Base-by-base conservation (phyloP, 2,888 invertebrate genomes). In the Chymomyza amoena region DNA sequence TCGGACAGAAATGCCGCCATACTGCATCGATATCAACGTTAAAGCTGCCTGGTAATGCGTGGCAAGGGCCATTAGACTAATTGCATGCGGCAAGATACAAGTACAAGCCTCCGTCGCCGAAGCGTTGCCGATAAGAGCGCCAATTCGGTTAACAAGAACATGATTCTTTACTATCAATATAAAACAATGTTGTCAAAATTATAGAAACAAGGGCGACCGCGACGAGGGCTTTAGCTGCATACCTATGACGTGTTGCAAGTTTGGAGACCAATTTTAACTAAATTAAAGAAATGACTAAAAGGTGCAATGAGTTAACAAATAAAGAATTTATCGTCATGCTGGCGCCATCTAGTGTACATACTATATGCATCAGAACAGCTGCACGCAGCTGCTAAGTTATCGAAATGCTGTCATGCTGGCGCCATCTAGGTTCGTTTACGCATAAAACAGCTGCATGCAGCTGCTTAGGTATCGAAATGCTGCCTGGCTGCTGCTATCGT, bases 81-180 rank as follows among this genome's bases (percentile, higher is more conserved):
- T 77, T 77, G 75, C 64, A 15, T 51, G 65, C 60, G 10, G 20
- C 25, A 6, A n/a, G 16, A n/a, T 18, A 9, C 18, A 45, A 20
- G 20, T 5, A 64, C 56, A 20, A 39, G 39, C 20, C 61, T 61
- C 60, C 18, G 57, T 59, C 54, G 50, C 45, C 45, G 57, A 64
- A 59, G 20, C 57, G 36, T 67, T 72, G 61, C 45, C 15, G 65
- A 45, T n/a, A 66, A 64, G 16, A 25, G 16, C 32, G 36, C 39
- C 54, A 52, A 62, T 62, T 50, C 20, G 20, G 64, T 60, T 57
- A 57, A 20, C 15, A 57, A 20, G 60, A 57, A 84, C 83, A 84
- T 62, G 68, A 25, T 80, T 84, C 66, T 72, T 13, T 79, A 84
- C 81, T 80, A 77, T 74, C 74, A 81, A 86, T 84, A 20, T 52